phyloP scores from a whole-genome alignment of 2,797 vertebrate species.

The Hapalemur alaotrensis region DNA sequence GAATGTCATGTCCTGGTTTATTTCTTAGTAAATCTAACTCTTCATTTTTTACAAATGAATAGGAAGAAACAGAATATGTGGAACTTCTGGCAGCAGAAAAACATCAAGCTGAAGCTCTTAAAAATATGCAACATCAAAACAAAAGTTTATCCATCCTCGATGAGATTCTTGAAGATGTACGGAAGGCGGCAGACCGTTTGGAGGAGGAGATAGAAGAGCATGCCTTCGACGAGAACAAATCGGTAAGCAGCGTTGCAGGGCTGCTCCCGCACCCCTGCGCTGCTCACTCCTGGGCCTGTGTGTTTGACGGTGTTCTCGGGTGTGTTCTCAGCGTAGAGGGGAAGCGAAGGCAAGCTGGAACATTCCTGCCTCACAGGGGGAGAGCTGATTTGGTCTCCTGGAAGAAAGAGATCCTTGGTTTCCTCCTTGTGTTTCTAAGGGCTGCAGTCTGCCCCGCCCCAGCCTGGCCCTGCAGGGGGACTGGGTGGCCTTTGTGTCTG shows the following conservation, averaged over 20 bases:
- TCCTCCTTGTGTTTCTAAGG: background rate
- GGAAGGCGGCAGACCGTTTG: constrained; percentile 95
- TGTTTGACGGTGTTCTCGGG: background rate
- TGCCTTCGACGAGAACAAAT: constrained; percentile 96
- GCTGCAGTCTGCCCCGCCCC: accelerated
- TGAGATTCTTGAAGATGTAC: constrained; percentile 96
- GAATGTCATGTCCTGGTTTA: background rate
- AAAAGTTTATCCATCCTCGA: constrained; percentile 96
- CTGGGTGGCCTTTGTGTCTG: background rate
- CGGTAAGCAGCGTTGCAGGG: constrained; percentile 85
- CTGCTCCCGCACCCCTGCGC: background rate
- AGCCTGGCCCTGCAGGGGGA: background rate
- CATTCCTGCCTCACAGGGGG: background rate
- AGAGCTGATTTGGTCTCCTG: background rate
- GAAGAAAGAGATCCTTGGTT: background rate
- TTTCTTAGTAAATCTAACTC: background rate
- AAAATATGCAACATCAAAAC: constrained; percentile 92
- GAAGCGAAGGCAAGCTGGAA: background rate
- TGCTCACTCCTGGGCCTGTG: background rate
- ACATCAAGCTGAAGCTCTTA: constrained; percentile 94
- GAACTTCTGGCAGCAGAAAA: constrained; percentile 97
- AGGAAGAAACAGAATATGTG: constrained; percentile 98
- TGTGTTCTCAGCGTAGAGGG: background rate
- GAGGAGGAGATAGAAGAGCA: constrained; percentile 98
- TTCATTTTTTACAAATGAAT: constrained; percentile 61